These are phyloP conservation scores for Xiphophorus couchianus DNA, from an alignment of 2,113 vertebrate species.

Conservation along the genomic window DNA sequence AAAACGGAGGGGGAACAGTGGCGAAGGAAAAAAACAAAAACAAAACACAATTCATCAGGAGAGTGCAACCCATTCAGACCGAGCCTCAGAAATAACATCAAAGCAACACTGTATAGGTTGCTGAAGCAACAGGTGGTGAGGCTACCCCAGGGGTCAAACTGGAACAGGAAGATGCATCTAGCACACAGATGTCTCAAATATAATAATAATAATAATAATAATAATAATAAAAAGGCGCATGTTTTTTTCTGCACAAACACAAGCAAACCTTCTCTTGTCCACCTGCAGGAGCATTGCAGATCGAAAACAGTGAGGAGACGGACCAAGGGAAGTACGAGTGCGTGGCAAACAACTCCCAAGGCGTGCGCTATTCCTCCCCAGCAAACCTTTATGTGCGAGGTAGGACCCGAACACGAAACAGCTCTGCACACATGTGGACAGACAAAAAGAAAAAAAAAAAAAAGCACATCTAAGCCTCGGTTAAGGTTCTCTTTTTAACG, in stretches of 20 bases:
- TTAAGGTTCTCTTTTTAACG: slow-evolving; percentile 34
- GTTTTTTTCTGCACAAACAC: slow-evolving; percentile 1
- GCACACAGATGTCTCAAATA: slow-evolving; percentile 2
- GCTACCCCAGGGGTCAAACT: slow-evolving; percentile 24
- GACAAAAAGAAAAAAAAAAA: slow-evolving; percentile 21
- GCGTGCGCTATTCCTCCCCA: slow-evolving; percentile 95
- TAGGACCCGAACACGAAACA: slow-evolving; percentile 82
- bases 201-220: slow-evolving; percentile 17
- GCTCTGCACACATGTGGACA: slow-evolving; percentile 32
- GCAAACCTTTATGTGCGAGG: slow-evolving; percentile 99
- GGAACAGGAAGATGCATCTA: neutral
- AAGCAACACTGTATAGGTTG: slow-evolving; percentile 35
- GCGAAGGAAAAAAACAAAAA: neutral
- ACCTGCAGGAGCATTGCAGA: slow-evolving; percentile 91
- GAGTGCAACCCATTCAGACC: slow-evolving; percentile 11
- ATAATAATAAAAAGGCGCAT: slow-evolving; percentile 16
- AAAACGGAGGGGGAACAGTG: neutral
- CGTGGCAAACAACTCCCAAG: slow-evolving; percentile 95
- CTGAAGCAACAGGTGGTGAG: slow-evolving; percentile 13
- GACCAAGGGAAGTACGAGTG: slow-evolving; percentile 99
- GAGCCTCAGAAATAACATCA: slow-evolving; percentile 26
- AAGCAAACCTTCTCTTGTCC: slow-evolving; percentile 29
- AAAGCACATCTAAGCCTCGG: neutral
- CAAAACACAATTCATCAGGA: neutral
- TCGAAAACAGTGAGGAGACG: slow-evolving; percentile 97